Conservation (phyloP, 2,888 invertebrate genomes). For the Ochlodes sylvanus region DNA sequence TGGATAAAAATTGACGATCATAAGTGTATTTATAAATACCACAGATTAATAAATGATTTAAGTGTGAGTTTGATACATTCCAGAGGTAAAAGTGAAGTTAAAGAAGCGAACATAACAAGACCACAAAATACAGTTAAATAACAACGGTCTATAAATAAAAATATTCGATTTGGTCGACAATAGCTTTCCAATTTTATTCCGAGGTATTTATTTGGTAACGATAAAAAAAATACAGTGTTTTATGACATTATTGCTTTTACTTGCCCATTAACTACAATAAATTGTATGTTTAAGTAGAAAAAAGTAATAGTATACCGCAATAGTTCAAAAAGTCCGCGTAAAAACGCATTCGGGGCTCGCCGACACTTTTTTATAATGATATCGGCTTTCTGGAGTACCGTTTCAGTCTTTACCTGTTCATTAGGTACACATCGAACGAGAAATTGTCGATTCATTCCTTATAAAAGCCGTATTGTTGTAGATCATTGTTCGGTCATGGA, state of each 20-base stretch:
- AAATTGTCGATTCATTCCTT: conserved; percentile 22
- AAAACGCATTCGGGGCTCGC: conserved; percentile 17
- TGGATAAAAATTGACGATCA: no score
- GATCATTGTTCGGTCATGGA: conserved; percentile 22
- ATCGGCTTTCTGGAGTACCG: conserved; percentile 16
- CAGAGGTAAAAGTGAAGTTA: no score
- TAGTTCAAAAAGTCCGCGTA: conserved; percentile 6
- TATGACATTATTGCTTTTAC: conserved; percentile 10
- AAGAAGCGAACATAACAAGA: neutral
- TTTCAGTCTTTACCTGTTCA: conserved; percentile 7
- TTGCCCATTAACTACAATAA: conserved; percentile 12
- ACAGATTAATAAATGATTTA: no score
- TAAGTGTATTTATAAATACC: no score
- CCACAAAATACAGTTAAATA: neutral
- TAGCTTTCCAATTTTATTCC: neutral
- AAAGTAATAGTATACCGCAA: conserved; percentile 14
- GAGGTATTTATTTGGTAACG: neutral
- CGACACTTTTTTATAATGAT: conserved; percentile 19
- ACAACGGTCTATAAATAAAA: neutral
- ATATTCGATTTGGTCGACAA: neutral
- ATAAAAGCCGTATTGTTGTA: conserved; percentile 24
- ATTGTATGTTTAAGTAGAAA: conserved; percentile 19
- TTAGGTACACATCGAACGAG: conserved; percentile 5
- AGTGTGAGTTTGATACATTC: no score
- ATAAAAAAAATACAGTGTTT: neutral